These are phyloP conservation scores for Athalia rosae DNA, from an alignment of 2,888 invertebrate genomes.

Conservation along the genomic window DNA sequence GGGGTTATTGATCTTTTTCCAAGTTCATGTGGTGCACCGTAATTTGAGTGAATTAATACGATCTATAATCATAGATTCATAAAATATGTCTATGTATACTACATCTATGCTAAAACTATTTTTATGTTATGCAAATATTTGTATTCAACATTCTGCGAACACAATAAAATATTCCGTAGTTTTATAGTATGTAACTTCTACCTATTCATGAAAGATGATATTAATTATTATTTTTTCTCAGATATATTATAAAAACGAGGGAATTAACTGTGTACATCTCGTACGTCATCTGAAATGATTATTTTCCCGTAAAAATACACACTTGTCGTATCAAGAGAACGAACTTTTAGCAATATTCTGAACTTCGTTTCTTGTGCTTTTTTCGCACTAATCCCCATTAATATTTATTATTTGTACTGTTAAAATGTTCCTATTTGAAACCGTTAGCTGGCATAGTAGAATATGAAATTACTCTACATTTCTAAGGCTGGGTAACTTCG, in stretches of 20 bases:
- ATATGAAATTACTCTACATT: constrained; percentile 49
- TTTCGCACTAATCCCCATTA: too few species aligned
- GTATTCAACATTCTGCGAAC: background rate
- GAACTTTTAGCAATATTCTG: too few species aligned
- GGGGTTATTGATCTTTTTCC: background rate
- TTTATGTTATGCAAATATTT: constrained; percentile 16
- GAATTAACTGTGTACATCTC: too few species aligned
- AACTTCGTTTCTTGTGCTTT: too few species aligned
- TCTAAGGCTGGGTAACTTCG: constrained; percentile 63
- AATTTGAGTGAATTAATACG: too few species aligned
- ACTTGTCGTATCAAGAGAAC: too few species aligned
- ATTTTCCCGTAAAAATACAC: too few species aligned
- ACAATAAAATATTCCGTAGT: constrained; percentile 17
- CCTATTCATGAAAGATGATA: constrained; percentile 21
- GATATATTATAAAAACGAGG: constrained; percentile 14
- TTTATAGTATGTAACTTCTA: constrained; percentile 1
- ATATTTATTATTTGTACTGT: constrained; percentile 63
- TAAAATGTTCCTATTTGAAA: constrained; percentile 52
- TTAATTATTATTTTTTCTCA: constrained; percentile 7
- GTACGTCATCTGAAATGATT: too few species aligned
- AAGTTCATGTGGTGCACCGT: background rate
- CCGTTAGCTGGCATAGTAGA: constrained; percentile 17
- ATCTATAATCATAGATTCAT: constrained; percentile 10
- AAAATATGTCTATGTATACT: background rate
- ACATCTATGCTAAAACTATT: background rate